Evolutionary conservation across 2,888 invertebrate genomes (phyloP).

Genomic region (Acanthosepion pharaonis): DNA sequence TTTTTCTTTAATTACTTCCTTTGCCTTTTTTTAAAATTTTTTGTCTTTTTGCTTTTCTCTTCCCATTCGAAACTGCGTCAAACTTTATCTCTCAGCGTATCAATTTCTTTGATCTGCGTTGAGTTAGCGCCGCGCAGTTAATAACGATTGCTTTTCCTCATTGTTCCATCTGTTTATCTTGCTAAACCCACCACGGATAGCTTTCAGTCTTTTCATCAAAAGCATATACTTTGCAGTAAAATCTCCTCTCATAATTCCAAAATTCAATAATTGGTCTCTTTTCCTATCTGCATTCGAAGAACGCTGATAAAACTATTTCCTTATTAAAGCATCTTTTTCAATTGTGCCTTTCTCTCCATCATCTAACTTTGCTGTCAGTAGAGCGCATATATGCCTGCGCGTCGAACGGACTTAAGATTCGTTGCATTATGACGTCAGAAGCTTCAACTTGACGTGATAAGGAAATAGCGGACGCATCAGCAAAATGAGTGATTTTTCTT

Average conservation of each 20-base stretch:
- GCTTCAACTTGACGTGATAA: too few species aligned
- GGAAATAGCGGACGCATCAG: too few species aligned
- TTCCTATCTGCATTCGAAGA: neutral
- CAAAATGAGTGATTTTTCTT: too few species aligned
- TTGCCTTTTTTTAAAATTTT: neutral
- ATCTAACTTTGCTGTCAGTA: too few species aligned
- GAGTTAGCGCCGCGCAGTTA: neutral
- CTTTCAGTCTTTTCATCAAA: neutral
- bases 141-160: neutral
- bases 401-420: too few species aligned
- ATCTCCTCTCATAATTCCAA: neutral
- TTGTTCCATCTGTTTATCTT: neutral
- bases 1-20: neutral
- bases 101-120: neutral
- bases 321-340: neutral
- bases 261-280: neutral
- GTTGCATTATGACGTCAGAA: too few species aligned
- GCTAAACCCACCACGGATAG: neutral
- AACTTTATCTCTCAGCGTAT: neutral
- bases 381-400: too few species aligned
- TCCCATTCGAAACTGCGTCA: too few species aligned
- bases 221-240: neutral
- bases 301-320: neutral
- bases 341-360: too few species aligned
- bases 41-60: neutral